phyloP scores from a whole-genome alignment of 2,797 vertebrate genomes.

The Ctenochaetus hawaiiensis region DNA sequence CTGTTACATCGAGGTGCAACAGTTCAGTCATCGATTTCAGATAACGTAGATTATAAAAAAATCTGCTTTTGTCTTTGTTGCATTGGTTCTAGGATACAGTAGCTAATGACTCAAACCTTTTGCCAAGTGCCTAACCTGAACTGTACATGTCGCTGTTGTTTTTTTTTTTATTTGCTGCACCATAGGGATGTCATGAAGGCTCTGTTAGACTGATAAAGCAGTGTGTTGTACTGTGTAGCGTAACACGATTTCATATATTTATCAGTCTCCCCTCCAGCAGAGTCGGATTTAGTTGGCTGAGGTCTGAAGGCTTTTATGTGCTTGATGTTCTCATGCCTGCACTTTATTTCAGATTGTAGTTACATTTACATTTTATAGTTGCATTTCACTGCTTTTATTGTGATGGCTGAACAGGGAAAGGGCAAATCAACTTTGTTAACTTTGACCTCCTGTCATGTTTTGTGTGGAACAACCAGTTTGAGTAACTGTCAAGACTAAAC shows the following conservation, averaged over 20 bases:
- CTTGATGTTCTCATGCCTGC: slow-evolving; percentile 82
- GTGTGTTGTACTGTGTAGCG: slow-evolving; percentile 46
- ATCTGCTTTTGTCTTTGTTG: slow-evolving; percentile 57
- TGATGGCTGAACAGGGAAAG: slow-evolving; percentile 36
- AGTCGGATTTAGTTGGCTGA: slow-evolving; percentile 67
- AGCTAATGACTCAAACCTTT: slow-evolving; percentile 59
- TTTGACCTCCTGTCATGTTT: slow-evolving; percentile 29
- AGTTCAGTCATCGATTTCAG: slow-evolving; percentile 43
- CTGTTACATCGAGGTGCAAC: slow-evolving; percentile 40
- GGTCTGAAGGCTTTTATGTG: slow-evolving; percentile 62
- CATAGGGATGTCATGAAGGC: slow-evolving; percentile 72
- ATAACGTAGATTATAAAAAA: slow-evolving; percentile 38
- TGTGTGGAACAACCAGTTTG: slow-evolving; percentile 41
- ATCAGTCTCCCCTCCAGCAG: slow-evolving; percentile 45
- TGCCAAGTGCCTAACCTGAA: slow-evolving; percentile 83
- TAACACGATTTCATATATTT: slow-evolving; percentile 44
- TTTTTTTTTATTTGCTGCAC: slow-evolving; percentile 49
- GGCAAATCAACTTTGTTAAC: slow-evolving; percentile 56
- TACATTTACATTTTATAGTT: slow-evolving; percentile 60
- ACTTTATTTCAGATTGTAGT: slow-evolving; percentile 85
- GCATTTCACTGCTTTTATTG: slow-evolving; percentile 62
- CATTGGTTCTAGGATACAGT: slow-evolving; percentile 48
- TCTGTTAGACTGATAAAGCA: slow-evolving; percentile 46
- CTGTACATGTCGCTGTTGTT: slow-evolving; percentile 55
- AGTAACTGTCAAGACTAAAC: slow-evolving; percentile 6